Conservation (phyloP, 1,140 invertebrate species). For the Listronotus oregonensis region DNA sequence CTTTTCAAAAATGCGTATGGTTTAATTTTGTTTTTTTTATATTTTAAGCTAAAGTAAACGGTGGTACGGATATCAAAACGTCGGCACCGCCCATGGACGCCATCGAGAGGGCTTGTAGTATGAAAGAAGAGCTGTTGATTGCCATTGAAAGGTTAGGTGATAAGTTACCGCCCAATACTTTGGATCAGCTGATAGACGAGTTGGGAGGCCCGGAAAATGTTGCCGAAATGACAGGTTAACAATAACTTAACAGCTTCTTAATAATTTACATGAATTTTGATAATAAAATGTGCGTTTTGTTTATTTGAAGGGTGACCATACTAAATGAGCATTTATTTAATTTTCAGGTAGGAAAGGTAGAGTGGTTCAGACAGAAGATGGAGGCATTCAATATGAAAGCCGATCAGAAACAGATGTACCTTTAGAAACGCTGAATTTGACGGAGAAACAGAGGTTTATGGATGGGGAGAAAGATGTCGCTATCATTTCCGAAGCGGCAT, state of each 20-base stretch:
- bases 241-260: constrained; percentile 54
- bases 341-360: constrained; percentile 73
- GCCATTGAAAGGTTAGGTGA: constrained; percentile 88
- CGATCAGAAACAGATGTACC: constrained; percentile 93
- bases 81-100: constrained; percentile 75
- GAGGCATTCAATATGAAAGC: constrained; percentile 92
- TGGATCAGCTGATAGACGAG: constrained; percentile 98
- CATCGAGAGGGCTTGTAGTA: constrained; percentile 83
- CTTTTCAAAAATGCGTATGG: background rate
- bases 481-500: constrained; percentile 99
- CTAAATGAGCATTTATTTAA: no score
- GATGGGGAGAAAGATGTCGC: constrained; percentile 97
- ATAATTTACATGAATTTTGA: no score
- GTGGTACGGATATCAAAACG: constrained; percentile 46
- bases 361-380: constrained; percentile 90
- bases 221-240: constrained; percentile 70
- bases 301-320: no score
- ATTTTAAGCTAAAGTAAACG: constrained; percentile 44
- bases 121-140: constrained; percentile 90
- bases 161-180: constrained; percentile 92
- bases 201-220: constrained; percentile 97
- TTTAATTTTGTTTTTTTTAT: constrained; percentile 11
- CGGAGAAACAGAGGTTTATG: constrained; percentile 92
- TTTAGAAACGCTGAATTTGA: constrained; percentile 97
- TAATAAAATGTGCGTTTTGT: no score